A percentile compares a stretch with the other conserved stretches of the same genome.
These are phyloP conservation scores for Poeciliopsis gracilis DNA, from an alignment of 2,797 vertebrate species.

Conservation along the genomic window DNA sequence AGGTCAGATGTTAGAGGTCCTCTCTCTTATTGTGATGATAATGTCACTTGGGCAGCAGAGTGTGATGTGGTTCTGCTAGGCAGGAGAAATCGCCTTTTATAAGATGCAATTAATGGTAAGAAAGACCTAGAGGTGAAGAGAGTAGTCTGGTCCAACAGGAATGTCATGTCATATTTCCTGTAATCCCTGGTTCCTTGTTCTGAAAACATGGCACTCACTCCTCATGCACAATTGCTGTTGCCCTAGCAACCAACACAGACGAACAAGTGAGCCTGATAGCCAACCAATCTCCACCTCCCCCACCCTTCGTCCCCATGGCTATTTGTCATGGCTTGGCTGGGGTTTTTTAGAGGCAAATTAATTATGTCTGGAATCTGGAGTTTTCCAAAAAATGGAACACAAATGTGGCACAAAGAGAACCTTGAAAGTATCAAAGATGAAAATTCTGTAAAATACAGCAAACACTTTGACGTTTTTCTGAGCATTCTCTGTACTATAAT, in stretches of 20 bases:
- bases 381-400: slow-evolving; percentile 74
- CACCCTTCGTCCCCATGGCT: slow-evolving; percentile 75
- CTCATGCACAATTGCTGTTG: slow-evolving; percentile 74
- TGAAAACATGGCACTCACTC: slow-evolving; percentile 78
- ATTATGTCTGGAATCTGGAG: slow-evolving; percentile 84
- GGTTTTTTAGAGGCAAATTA: slow-evolving; percentile 85
- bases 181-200: slow-evolving; percentile 82
- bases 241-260: slow-evolving; percentile 80
- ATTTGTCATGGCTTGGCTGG: slow-evolving; percentile 86
- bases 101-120: slow-evolving; percentile 54
- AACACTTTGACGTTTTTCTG: slow-evolving; percentile 37
- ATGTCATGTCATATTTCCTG: slow-evolving; percentile 88
- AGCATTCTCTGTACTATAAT: slow-evolving; percentile 23
- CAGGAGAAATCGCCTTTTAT: slow-evolving; percentile 56
- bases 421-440: slow-evolving; percentile 41
- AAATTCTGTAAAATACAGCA: slow-evolving; percentile 46
- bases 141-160: slow-evolving; percentile 65
- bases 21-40: slow-evolving; percentile 87
- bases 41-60: slow-evolving; percentile 81
- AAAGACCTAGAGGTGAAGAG: slow-evolving; percentile 33
- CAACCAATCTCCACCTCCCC: slow-evolving; percentile 73
- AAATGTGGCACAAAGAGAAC: slow-evolving; percentile 64
- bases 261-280: slow-evolving; percentile 78
- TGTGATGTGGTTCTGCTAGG: slow-evolving; percentile 58
- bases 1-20: slow-evolving; percentile 86